Evolutionary conservation across 2,888 invertebrate genomes (phyloP).

Genomic region (Drosophila rellima): DNA sequence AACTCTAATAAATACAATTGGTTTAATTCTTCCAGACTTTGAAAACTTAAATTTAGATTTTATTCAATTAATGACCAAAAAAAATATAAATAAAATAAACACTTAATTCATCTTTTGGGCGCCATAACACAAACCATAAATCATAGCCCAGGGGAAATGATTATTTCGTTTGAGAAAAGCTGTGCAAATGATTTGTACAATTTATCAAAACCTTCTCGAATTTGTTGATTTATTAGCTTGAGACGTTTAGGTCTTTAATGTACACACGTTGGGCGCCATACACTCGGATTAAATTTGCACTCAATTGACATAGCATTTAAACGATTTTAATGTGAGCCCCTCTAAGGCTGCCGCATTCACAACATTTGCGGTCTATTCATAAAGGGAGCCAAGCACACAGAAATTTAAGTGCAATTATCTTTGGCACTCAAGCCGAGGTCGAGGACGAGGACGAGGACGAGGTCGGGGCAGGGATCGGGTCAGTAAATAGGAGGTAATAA

Average conservation of each 20-base stretch:
- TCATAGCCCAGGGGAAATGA: constrained; percentile 1
- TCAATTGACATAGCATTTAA: constrained; percentile 22
- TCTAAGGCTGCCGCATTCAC: constrained; percentile 12
- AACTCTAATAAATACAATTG: not conserved
- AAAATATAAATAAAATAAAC: not conserved
- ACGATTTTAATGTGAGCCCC: constrained; percentile 9
- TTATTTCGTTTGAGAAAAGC: not conserved
- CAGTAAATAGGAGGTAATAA: not conserved
- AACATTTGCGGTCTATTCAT: constrained; percentile 26
- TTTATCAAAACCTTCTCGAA: constrained; percentile 1
- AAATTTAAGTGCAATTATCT: constrained; percentile 49
- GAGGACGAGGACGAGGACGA: not conserved
- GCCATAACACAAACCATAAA: constrained; percentile 6
- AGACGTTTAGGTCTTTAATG: constrained; percentile 12
- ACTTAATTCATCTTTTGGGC: not conserved
- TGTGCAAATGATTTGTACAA: constrained; percentile 18
- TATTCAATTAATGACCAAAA: not conserved
- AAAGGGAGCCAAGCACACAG: constrained; percentile 11
- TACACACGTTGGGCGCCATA: constrained; percentile 6
- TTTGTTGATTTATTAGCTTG: constrained; percentile 1
- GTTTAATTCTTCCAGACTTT: not conserved
- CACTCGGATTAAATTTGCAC: constrained; percentile 22
- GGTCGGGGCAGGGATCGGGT: not conserved
- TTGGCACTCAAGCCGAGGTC: constrained; percentile 3
- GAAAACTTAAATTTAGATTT: not conserved